Base-by-base conservation (phyloP, 2,113 vertebrate genomes). In the Tupaia tana region DNA sequence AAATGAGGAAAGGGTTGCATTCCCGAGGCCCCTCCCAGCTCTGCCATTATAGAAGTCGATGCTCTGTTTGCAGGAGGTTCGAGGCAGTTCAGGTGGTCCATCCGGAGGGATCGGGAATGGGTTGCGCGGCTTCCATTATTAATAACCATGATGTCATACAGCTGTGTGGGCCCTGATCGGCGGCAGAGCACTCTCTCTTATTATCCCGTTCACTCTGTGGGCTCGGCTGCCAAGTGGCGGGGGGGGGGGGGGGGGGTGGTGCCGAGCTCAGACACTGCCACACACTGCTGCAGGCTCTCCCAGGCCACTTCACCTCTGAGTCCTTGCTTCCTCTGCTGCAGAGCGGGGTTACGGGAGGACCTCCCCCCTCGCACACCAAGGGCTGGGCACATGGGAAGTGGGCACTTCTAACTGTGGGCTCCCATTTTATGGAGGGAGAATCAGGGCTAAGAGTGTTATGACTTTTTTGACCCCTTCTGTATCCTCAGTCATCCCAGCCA, bases 61-160 rank as follows among this genome's bases (percentile, higher is more conserved):
- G 94, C 63, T 89, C 29, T 64, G 7, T 67, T 70, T 77, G 79
- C 54, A 43, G 78, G 64, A 94, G 87, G 74, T 75, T 94, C 22
- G 6, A 64, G 81, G 58, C 80, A 12, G 61, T 86, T 96, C 96
- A 97, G 97, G 97, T 97, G 95, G 97, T 91, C 97, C 97, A 93
- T 97, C 97, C 96, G 97, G 96, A 97, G 31, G 67, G 93, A 86
- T 73, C 6, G 89, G 64, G 94, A 91, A 90, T 97, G 93, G 87
- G 79, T 85, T 81, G 94, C n/a, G 67, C 91, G 54, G 90, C 81
- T 96, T 97, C 96, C 96, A 97, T 97, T 97, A 97, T 97, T 97
- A 97, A 97, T 97, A 97, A 97, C 96, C 91, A 97, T 97, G 97
- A 97, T 96, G 96, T 97, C 97, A 97, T 96, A 66, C 97, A 83